Conservation (phyloP, 2,797 vertebrate species). For the Falco concolor region DNA sequence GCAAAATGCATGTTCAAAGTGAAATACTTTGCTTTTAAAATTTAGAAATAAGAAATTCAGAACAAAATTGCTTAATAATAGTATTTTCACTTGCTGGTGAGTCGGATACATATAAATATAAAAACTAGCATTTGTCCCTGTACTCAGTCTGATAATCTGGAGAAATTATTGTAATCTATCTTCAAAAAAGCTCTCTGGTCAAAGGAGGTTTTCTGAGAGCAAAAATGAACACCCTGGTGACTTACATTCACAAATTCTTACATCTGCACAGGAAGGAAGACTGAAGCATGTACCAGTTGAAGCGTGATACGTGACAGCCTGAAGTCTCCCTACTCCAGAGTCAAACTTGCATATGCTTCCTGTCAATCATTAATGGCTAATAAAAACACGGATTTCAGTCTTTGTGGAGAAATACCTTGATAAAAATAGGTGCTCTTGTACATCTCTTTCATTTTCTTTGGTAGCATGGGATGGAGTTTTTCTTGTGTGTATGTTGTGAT, state of each 20-base stretch:
- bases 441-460: neutral
- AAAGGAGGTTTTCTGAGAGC: neutral
- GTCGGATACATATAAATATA: neutral
- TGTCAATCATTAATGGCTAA: neutral
- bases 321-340: neutral
- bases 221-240: neutral
- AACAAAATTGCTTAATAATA: neutral
- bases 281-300: neutral
- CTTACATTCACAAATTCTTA: neutral
- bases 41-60: neutral
- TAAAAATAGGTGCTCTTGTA: neutral
- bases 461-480: neutral
- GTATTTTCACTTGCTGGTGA: neutral
- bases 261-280: slow-evolving; percentile 4
- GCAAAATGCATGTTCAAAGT: neutral
- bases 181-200: neutral
- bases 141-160: neutral
- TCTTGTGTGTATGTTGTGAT: neutral
- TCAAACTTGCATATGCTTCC: neutral
- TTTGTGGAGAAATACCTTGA: neutral
- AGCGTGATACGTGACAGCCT: neutral
- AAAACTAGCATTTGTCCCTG: neutral
- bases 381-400: neutral
- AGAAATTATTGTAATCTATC: neutral
- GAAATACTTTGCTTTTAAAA: neutral